These are phyloP conservation scores for Protomyctophum bolini DNA, from an alignment of 2,113 vertebrate genomes.

Conservation along the genomic window DNA sequence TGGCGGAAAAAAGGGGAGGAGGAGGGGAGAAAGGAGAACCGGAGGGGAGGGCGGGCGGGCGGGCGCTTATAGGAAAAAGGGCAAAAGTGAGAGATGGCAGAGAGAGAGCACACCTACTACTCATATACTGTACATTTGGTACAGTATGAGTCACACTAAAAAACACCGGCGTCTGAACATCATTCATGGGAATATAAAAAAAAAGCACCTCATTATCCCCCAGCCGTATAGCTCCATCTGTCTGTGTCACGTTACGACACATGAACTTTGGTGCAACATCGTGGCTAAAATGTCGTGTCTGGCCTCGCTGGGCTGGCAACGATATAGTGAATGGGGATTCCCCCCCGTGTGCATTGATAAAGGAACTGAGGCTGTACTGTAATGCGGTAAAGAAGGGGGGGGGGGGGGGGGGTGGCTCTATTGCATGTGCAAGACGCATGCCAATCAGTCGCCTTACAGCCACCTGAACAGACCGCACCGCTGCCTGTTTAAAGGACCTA, in stretches of 20 bases:
- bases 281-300: conserved; percentile 46
- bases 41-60: neutral
- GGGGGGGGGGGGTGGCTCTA: too few species aligned
- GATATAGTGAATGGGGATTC: conserved; percentile 15
- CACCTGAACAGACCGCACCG: too few species aligned
- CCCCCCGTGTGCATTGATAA: conserved; percentile 10
- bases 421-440: too few species aligned
- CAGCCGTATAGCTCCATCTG: conserved; percentile 21
- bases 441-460: too few species aligned
- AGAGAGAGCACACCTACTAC: conserved; percentile 29
- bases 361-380: conserved; percentile 16
- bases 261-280: conserved; percentile 32
- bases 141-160: conserved; percentile 53
- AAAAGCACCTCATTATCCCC: conserved; percentile 44
- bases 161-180: conserved; percentile 32
- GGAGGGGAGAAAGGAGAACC: conserved; percentile 27
- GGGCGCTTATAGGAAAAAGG: conserved; percentile 21
- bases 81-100: conserved; percentile 30
- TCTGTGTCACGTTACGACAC: conserved; percentile 42
- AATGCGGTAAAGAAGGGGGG: too few species aligned
- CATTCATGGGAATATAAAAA: conserved; percentile 43
- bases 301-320: conserved; percentile 31
- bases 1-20: neutral
- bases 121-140: conserved; percentile 33
- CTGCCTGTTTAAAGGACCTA: too few species aligned